Conservation (phyloP, 2,113 vertebrate genomes). For the Lagopus leucura region DNA sequence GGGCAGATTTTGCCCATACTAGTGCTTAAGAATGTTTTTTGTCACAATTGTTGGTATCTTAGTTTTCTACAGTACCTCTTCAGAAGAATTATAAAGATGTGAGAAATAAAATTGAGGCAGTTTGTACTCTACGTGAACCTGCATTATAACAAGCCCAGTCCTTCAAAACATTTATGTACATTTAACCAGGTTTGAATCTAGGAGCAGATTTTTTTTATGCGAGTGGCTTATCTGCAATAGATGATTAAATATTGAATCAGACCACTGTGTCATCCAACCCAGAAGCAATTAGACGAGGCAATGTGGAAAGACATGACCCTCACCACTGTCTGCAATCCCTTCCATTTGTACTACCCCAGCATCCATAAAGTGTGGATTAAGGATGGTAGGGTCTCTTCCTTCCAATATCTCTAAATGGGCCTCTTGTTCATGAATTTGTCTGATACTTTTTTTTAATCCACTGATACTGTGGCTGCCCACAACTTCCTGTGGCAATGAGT, state of each 20-base stretch:
- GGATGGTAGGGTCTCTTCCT: neutral
- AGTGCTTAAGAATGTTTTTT: neutral
- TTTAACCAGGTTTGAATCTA: neutral
- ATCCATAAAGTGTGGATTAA: neutral
- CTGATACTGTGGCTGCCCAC: neutral
- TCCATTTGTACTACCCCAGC: neutral
- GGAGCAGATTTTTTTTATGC: neutral
- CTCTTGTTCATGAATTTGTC: neutral
- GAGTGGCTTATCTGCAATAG: neutral
- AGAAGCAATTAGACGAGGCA: neutral
- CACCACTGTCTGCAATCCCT: neutral
- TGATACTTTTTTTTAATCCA: neutral
- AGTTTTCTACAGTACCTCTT: neutral
- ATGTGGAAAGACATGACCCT: neutral
- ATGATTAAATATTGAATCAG: neutral
- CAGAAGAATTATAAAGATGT: neutral
- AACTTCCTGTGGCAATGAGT: neutral
- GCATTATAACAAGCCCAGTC: neutral
- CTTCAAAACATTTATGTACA: neutral
- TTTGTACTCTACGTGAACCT: neutral
- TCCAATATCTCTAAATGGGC: no score
- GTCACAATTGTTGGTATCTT: neutral
- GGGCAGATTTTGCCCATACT: fast-evolving
- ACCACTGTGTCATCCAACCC: neutral
- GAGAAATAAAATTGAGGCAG: neutral